Percentiles rank a stretch among this genome's conserved stretches.
phyloP scores from a whole-genome alignment of 2,113 vertebrate species.

The Barbus barbus region DNA sequence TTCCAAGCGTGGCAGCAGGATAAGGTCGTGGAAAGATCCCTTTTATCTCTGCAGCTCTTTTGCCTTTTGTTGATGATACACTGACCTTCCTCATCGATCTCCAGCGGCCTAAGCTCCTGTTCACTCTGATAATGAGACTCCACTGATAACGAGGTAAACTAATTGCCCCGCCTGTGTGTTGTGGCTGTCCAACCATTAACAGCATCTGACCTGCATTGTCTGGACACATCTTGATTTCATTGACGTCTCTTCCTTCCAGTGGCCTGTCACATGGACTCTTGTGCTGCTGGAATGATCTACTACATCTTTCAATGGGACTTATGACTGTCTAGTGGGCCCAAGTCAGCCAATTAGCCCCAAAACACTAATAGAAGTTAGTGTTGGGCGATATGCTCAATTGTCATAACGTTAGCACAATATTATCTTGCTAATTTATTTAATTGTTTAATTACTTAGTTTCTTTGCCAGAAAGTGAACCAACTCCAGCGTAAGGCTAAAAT shows the following conservation, averaged over 20 bases:
- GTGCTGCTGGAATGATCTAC: conserved; percentile 77
- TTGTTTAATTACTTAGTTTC: no score
- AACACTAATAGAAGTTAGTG: conserved; percentile 69
- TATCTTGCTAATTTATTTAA: no score
- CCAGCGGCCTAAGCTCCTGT: conserved; percentile 22
- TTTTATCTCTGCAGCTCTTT: conserved; percentile 44
- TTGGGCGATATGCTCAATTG: no score
- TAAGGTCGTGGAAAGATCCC: conserved; percentile 26
- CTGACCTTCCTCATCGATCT: conserved; percentile 43
- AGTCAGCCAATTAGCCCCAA: conserved; percentile 72
- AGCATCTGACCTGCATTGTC: conserved; percentile 71
- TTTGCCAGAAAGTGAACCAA: no score
- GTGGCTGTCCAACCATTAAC: conserved; percentile 49
- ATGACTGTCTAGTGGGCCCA: conserved; percentile 80
- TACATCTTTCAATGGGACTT: conserved; percentile 86
- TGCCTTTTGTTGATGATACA: conserved; percentile 31
- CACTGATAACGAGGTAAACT: conserved; percentile 41
- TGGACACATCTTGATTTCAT: conserved; percentile 75
- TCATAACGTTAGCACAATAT: no score
- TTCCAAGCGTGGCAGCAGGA: conserved; percentile 44
- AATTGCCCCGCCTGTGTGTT: conserved; percentile 62
- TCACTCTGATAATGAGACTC: conserved; percentile 34
- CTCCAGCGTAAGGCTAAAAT: no score
- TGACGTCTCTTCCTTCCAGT: conserved; percentile 67
- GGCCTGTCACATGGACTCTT: conserved; percentile 88